phyloP scores from a whole-genome alignment of 2,113 vertebrate genomes.

The Scytalopus superciliaris region DNA sequence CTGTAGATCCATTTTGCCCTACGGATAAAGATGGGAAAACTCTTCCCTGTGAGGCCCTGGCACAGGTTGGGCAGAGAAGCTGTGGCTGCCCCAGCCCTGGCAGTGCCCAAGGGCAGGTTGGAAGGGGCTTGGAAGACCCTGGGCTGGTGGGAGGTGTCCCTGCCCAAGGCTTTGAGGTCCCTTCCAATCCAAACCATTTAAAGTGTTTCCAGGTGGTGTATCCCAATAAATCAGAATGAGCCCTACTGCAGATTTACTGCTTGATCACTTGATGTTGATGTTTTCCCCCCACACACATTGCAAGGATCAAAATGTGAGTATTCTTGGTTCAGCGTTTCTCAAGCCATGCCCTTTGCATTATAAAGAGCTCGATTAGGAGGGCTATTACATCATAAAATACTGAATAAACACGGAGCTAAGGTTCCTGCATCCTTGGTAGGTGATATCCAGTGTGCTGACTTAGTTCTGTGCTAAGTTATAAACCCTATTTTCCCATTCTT shows the following conservation, averaged over 20 bases:
- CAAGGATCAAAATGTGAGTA: neutral
- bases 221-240: neutral
- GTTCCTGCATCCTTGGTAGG: neutral
- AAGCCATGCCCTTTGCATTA: neutral
- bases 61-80: neutral
- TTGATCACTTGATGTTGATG: neutral
- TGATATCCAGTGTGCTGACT: neutral
- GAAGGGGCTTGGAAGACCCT: fast-evolving
- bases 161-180: neutral
- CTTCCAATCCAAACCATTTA: neutral
- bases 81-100: neutral
- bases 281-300: neutral
- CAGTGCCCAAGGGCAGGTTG: fast-evolving
- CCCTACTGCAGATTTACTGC: neutral
- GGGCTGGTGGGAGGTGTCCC: neutral
- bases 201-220: neutral
- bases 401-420: neutral
- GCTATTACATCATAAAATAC: neutral
- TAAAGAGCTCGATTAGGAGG: neutral
- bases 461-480: neutral
- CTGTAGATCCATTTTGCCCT: neutral
- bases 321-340: neutral
- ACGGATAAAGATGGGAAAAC: neutral
- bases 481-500: neutral
- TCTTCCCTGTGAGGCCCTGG: neutral